Conservation (phyloP, 2,797 vertebrate species). For the Poecilia picta region DNA sequence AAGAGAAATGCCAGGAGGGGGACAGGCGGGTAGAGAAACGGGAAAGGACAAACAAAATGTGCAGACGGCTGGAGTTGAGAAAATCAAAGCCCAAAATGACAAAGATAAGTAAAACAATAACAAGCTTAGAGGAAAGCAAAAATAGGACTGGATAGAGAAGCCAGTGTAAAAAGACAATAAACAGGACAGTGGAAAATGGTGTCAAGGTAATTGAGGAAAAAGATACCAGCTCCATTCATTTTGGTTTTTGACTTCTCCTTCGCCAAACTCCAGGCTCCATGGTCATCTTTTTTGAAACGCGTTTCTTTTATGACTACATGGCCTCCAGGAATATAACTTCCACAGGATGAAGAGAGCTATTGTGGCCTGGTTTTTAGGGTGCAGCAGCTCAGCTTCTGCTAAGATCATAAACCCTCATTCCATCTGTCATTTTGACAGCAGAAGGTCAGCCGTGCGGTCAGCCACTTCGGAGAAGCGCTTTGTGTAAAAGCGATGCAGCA, state of each 20-base stretch:
- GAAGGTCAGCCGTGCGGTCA: slow-evolving; percentile 49
- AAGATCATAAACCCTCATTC: slow-evolving; percentile 57
- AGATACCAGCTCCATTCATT: slow-evolving; percentile 20
- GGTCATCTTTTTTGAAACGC: slow-evolving; percentile 55
- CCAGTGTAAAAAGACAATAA: slow-evolving; percentile 28
- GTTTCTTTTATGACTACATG: slow-evolving; percentile 44
- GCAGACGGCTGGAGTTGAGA: slow-evolving; percentile 6
- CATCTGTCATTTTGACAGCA: slow-evolving; percentile 75
- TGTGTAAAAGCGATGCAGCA: slow-evolving; percentile 9
- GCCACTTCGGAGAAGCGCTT: slow-evolving; percentile 17
- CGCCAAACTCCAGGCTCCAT: slow-evolving; percentile 24
- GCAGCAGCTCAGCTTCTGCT: slow-evolving; percentile 29
- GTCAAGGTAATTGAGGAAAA: slow-evolving; percentile 37
- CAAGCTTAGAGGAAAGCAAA: slow-evolving; percentile 28
- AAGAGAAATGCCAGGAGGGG: slow-evolving; percentile 21
- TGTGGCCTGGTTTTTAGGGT: slow-evolving; percentile 52
- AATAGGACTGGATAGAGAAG: slow-evolving; percentile 28
- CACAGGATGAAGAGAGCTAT: slow-evolving; percentile 50
- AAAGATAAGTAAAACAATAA: slow-evolving; percentile 36
- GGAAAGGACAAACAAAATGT: slow-evolving; percentile 14
- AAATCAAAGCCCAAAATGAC: slow-evolving; percentile 17
- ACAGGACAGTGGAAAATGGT: slow-evolving; percentile 11
- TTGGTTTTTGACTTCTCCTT: slow-evolving; percentile 14
- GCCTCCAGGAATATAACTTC: slow-evolving; percentile 48
- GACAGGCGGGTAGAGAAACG: not conserved